Conservation (phyloP, 2,113 vertebrate genomes). For the Sinocyclocheilus anshuiensis region DNA sequence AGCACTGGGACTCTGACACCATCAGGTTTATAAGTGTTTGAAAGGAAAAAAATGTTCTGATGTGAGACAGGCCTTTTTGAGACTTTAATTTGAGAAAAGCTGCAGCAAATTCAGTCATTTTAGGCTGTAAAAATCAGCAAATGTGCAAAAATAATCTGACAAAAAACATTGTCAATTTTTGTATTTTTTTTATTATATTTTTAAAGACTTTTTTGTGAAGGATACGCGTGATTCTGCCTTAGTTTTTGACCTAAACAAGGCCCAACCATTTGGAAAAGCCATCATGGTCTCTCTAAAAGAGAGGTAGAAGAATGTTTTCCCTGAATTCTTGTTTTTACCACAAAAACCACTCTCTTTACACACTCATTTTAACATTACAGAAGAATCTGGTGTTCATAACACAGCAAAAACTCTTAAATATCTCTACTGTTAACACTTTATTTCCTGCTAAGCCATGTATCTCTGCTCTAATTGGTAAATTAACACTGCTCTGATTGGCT, state of each 20-base stretch:
- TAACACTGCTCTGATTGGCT: conserved; percentile 26
- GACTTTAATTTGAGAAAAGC: no score
- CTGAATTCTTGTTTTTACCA: not conserved
- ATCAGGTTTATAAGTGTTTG: no score
- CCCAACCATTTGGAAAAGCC: not conserved
- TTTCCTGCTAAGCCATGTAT: not conserved
- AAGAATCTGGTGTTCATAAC: not conserved
- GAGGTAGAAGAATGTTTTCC: not conserved
- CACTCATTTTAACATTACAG: not conserved
- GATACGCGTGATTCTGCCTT: not conserved
- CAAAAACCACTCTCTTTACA: not conserved
- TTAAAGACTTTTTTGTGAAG: not conserved
- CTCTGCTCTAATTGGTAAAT: conserved; percentile 15
- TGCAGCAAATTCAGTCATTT: no score
- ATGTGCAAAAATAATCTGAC: no score
- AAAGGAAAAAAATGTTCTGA: no score
- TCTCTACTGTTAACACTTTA: not conserved
- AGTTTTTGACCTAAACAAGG: not conserved
- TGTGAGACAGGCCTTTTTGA: no score
- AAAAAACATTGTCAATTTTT: no score
- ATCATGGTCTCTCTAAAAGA: not conserved
- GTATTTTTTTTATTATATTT: no score
- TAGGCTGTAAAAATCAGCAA: no score
- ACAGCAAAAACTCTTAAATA: not conserved
- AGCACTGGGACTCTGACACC: no score